Base-by-base conservation (phyloP, 2,113 vertebrate species). In the Anguilla rostrata region DNA sequence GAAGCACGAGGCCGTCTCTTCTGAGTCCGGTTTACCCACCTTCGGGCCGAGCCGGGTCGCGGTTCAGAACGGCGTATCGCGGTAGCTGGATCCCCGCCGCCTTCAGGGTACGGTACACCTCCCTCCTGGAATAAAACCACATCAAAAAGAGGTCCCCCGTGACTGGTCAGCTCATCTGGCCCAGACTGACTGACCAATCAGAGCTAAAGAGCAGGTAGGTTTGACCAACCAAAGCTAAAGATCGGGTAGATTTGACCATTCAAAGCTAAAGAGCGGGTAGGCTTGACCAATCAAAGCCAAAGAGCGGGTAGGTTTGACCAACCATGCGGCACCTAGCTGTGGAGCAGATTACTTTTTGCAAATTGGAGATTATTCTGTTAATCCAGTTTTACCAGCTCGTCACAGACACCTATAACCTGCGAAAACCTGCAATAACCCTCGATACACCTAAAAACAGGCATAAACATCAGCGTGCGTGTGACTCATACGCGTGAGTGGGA, bases 1-100 rank as follows among this genome's bases (percentile, higher is more conserved):
- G 22, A 26, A 60, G 3, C 56, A 60, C 5, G 8, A 60, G 56
- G 56, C 1, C 15, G 18, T 3, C 15, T 60, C 18, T 0, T 20
- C 18, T 3, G 60, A 46, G 57, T 8, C 29, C 57, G n/a, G 60
- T 53, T 78, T 40, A 86, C 89, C 88, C 79, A 98, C 97, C 97
- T 92, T 97, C 96, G 14, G 97, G 97, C 91, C 96, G 96, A 90
- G 97, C 96, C 88, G 97, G 96, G 91, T 97, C 96, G 87, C 97
- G 93, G 90, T 97, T 97, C 85, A 98, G 93, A 90, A 98, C 94
- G 80, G 97, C 97, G 40, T 97, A 98, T 84, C 97, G 96, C 89
- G 97, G 97, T 92, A 98, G 96, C 85, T 97, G 94, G 92, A 98
- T 97, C 39, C 97, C 97, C 93, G 97, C 97, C 79, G 95, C 95